These are phyloP conservation scores for Sebastes iracundus DNA, from an alignment of 2,797 vertebrate species.

Conservation along the genomic window DNA sequence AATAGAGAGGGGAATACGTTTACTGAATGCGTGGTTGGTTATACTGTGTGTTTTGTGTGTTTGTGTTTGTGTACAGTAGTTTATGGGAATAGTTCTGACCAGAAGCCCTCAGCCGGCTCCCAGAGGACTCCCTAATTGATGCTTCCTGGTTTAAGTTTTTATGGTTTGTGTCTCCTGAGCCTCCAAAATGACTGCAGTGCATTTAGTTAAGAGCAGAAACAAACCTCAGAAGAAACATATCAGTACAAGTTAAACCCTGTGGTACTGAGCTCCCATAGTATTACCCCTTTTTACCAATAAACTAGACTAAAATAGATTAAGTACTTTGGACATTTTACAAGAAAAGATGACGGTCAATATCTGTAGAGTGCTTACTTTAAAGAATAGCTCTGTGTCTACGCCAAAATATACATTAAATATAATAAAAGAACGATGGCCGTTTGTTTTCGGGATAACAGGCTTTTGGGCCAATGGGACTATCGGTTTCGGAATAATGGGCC, in stretches of 20 bases:
- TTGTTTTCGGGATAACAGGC: no score
- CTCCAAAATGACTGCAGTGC: neutral
- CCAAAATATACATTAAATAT: no score
- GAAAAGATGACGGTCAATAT: no score
- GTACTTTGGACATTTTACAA: no score
- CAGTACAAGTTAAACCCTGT: neutral
- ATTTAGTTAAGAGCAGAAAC: constrained; percentile 38
- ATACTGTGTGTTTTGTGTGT: neutral
- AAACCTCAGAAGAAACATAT: neutral
- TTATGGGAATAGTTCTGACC: constrained; percentile 64
- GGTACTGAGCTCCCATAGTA: neutral
- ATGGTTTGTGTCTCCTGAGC: constrained; percentile 14
- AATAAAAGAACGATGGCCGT: no score
- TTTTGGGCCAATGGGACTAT: no score
- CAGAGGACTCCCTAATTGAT: constrained; percentile 54
- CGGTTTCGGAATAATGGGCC: no score
- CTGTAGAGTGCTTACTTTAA: no score
- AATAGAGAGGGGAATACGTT: neutral
- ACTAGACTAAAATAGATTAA: no score
- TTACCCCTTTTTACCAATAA: neutral
- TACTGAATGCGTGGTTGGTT: neutral
- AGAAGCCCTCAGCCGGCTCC: constrained; percentile 50
- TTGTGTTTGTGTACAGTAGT: constrained; percentile 23
- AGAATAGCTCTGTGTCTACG: no score
- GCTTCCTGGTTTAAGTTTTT: constrained; percentile 50